Conservation (phyloP, 1,140 invertebrate species). For the Macrosteles quadrilineatus region DNA sequence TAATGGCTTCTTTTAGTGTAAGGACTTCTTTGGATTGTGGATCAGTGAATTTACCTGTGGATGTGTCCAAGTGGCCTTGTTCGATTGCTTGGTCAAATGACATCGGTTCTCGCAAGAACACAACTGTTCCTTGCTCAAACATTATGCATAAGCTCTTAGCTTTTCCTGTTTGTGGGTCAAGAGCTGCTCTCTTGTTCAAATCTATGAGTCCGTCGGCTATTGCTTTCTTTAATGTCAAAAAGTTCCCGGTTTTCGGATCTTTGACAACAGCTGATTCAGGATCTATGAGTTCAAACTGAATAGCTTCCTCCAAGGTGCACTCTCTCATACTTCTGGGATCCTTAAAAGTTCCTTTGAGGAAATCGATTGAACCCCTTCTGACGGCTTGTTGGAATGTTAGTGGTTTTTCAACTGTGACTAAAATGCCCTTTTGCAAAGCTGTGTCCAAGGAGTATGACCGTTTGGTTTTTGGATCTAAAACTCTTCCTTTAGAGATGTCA, state of each 20-base stretch:
- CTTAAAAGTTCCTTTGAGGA: conserved; percentile 51
- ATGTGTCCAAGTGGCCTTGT: conserved; percentile 66
- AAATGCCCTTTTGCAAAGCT: conserved; percentile 69
- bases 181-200: conserved; percentile 61
- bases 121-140: conserved; percentile 70
- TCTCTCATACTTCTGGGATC: conserved; percentile 58
- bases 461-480: conserved; percentile 76
- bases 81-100: conserved; percentile 78
- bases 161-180: conserved; percentile 66
- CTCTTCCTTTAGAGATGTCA: conserved; percentile 70
- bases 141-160: conserved; percentile 66
- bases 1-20: conserved; percentile 82
- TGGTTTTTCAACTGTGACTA: conserved; percentile 72
- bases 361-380: conserved; percentile 53
- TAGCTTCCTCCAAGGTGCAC: conserved; percentile 76
- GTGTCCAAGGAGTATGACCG: conserved; percentile 70
- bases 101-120: conserved; percentile 70
- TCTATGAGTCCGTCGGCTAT: conserved; percentile 72
- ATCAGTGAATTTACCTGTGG: conserved; percentile 74
- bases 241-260: conserved; percentile 73
- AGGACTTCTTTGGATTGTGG: conserved; percentile 67
- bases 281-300: conserved; percentile 73
- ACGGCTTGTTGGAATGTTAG: conserved; percentile 62
- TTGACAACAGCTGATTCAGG: conserved; percentile 73
- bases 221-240: conserved; percentile 69